Evolutionary conservation across 2,797 vertebrate species (phyloP), one percentile per base, ranked within the genome.

Genomic region (Hemitrygon akajei): DNA sequence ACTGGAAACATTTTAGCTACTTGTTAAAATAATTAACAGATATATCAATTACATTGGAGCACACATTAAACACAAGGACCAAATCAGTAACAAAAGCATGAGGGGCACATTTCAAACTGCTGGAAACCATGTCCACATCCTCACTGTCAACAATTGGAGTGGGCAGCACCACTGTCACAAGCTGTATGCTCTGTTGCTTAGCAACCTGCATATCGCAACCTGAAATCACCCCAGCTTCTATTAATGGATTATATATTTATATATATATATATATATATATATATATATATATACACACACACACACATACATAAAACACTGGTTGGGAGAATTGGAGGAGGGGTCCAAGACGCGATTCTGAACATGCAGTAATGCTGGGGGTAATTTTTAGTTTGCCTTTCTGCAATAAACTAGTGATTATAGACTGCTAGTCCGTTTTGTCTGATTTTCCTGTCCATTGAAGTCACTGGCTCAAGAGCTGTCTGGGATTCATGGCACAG

Each of bases 181-280:
- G 37, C 91, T 75, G 66, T 69, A 91, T 66, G 69, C 69, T 91
- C 34, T 91, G 91, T 92, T 92, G 91, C 91, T 75, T 92, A 56
- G 91, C 91, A 92, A 92, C 71, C 86, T 30, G 71, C 69, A 92
- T 66, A 89, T 89, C 63, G 66, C 86, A 69, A 89, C 60, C 30
- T 89, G 91, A 92, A 75, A 56, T 92, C 40, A 75, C 71, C 71
- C 75, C 71, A 75, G 71, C 91, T 76, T 56, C 37, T 47, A 5
- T 92, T 73, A 75, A 73, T 92, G 69, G 40, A 7, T 91, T 63
- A 56, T 92, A 47, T 75, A 56, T 7, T n/a, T n/a, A n/a, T n/a
- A n/a, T n/a, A n/a, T n/a, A n/a, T n/a, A n/a, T n/a, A n/a, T n/a
- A n/a, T 63, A 56, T 92, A 47, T 75, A 56, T 7, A n/a, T n/a